Evolutionary conservation across 2,888 invertebrate genomes (phyloP).

Genomic region (Amiota communis): DNA sequence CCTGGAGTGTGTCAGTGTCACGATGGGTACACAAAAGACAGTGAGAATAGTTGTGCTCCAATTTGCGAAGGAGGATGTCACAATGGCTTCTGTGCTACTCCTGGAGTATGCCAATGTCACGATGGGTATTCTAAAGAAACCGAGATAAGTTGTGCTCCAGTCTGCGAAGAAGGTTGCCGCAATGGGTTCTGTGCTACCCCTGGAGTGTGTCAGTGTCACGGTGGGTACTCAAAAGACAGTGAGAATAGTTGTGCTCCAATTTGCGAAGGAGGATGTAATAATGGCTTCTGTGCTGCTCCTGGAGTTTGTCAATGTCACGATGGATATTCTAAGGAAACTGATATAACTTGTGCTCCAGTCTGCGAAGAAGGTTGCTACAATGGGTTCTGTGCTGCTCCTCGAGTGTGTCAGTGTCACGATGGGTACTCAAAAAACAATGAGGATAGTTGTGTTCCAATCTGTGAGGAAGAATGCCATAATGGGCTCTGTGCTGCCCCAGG

Average conservation of each 20-base stretch:
- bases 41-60: constrained; percentile 20
- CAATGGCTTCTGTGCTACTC: constrained; percentile 63
- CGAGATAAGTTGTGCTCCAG: constrained; percentile 30
- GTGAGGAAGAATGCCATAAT: neutral
- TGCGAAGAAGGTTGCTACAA: constrained; percentile 34
- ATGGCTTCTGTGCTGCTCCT: constrained; percentile 34
- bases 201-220: constrained; percentile 22
- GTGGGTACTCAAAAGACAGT: constrained; percentile 20
- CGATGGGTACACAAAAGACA: constrained; percentile 74
- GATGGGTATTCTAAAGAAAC: constrained; percentile 27
- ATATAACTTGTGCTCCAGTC: constrained; percentile 24
- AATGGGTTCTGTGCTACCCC: constrained; percentile 32
- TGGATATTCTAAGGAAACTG: constrained; percentile 22
- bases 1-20: constrained; percentile 82
- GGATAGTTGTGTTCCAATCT: constrained; percentile 3
- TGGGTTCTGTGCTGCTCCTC: constrained; percentile 32
- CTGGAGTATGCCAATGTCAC: constrained; percentile 55
- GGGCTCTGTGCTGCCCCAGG: neutral
- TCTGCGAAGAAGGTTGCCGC: constrained; percentile 30
- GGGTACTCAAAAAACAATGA: constrained; percentile 12
- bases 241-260: constrained; percentile 30
- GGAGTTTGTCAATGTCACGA: constrained; percentile 28
- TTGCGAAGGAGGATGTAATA: constrained; percentile 25
- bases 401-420: constrained; percentile 20
- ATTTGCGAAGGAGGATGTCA: constrained; percentile 42